Conservation (phyloP, 2,888 invertebrate species). For the Ennomos erosarius region DNA sequence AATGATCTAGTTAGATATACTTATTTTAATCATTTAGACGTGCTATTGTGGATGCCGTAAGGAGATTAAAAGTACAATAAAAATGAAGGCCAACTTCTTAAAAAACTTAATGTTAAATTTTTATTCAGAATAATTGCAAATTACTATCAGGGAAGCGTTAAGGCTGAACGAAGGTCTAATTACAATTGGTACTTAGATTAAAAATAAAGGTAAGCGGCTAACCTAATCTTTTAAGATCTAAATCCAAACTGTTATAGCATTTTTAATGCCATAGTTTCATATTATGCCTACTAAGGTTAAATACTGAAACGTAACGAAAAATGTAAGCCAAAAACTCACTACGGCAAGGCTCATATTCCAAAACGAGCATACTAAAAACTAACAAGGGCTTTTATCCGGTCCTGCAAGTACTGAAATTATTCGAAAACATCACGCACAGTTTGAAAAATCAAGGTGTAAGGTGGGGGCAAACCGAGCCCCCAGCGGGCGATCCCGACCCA, state of each 20-base stretch:
- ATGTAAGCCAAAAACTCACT: slow-evolving; percentile 13
- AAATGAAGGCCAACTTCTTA: not conserved
- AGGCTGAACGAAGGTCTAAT: no score
- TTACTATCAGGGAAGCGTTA: no score
- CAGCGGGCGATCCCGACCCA: slow-evolving; percentile 27
- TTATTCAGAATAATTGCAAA: no score
- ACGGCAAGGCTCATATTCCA: slow-evolving; percentile 21
- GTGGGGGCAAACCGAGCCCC: slow-evolving; percentile 49
- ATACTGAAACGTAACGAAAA: slow-evolving; percentile 12
- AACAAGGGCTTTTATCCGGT: slow-evolving; percentile 28
- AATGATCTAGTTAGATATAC: no score
- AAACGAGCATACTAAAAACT: slow-evolving; percentile 31
- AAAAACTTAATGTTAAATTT: no score
- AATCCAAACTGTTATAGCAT: slow-evolving; percentile 12
- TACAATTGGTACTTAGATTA: no score
- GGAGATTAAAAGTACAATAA: not conserved
- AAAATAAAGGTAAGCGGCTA: not conserved
- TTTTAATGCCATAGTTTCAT: slow-evolving; percentile 16
- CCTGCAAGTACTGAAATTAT: slow-evolving; percentile 33
- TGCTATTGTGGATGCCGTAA: no score
- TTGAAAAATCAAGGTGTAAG: slow-evolving; percentile 74
- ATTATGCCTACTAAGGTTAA: slow-evolving; percentile 6
- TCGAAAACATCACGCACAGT: slow-evolving; percentile 51
- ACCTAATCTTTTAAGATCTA: slow-evolving; percentile 12
- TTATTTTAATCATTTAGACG: no score